phyloP scores from a whole-genome alignment of 2,797 vertebrate species.

The Amphiprion clarkii region DNA sequence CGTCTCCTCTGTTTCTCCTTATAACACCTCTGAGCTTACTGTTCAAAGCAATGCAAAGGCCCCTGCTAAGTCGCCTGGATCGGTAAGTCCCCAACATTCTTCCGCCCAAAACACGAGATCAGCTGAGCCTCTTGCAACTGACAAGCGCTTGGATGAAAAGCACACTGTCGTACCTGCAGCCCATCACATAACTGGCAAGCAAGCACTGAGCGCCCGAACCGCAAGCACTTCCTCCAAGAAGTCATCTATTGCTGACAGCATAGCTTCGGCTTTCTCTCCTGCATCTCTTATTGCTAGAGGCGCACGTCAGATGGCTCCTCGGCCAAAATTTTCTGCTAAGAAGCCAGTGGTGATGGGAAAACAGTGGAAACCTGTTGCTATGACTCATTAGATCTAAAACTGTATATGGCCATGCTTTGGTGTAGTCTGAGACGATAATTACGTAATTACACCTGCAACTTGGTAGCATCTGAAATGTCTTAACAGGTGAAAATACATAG shows the following conservation, averaged over 20 bases:
- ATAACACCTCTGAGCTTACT: slow-evolving; percentile 55
- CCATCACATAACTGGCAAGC: slow-evolving; percentile 65
- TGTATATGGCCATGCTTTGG: slow-evolving; percentile 49
- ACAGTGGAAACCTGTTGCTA: slow-evolving; percentile 93
- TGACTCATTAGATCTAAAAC: slow-evolving; percentile 82
- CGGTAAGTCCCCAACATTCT: slow-evolving; percentile 80
- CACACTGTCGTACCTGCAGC: slow-evolving; percentile 69
- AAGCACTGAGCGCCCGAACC: slow-evolving; percentile 56
- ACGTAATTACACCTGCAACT: slow-evolving; percentile 25
- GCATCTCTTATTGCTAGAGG: slow-evolving; percentile 81
- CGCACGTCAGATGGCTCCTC: slow-evolving; percentile 89
- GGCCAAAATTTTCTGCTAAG: slow-evolving; percentile 97
- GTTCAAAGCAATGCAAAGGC: slow-evolving; percentile 64
- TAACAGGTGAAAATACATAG: slow-evolving; percentile 27
- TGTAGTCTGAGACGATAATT: slow-evolving; percentile 33
- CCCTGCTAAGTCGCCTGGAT: slow-evolving; percentile 82
- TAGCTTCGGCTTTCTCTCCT: slow-evolving; percentile 76
- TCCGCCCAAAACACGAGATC: slow-evolving; percentile 66
- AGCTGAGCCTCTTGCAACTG: slow-evolving; percentile 80
- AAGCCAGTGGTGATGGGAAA: slow-evolving; percentile 88
- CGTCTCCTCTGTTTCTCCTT: slow-evolving; percentile 55
- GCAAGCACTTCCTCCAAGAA: slow-evolving; percentile 67
- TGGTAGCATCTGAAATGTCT: slow-evolving; percentile 42
- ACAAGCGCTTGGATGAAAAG: slow-evolving; percentile 79
- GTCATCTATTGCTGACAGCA: slow-evolving; percentile 64